Conservation (phyloP, 2,797 vertebrate genomes). For the Phrynocephalus forsythii region DNA sequence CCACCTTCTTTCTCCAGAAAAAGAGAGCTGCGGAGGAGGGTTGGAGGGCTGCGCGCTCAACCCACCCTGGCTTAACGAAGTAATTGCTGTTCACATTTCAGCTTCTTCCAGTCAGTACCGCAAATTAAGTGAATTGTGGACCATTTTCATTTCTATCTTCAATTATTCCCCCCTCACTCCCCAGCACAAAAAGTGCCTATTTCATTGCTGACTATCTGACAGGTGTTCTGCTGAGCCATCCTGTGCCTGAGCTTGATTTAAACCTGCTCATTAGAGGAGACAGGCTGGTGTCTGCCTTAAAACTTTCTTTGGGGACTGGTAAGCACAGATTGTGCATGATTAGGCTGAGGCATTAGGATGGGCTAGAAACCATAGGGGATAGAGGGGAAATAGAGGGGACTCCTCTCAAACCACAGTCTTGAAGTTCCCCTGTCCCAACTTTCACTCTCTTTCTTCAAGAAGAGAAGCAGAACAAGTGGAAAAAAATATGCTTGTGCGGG, state of each 20-base stretch:
- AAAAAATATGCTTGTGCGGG: background rate
- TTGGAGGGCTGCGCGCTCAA: too few relatives aligned
- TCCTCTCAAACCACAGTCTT: background rate
- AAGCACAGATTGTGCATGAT: background rate
- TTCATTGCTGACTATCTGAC: background rate
- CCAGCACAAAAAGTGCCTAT: background rate
- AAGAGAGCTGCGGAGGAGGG: too few relatives aligned
- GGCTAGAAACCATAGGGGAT: conserved; percentile 1
- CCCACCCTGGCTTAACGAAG: background rate
- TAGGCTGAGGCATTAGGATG: background rate
- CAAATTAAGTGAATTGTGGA: background rate
- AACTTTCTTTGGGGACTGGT: conserved; percentile 1
- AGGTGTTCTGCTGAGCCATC: background rate
- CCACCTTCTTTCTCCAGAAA: too few relatives aligned
- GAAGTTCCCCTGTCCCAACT: background rate
- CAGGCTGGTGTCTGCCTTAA: background rate
- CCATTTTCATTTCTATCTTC: background rate
- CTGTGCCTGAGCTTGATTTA: conserved; percentile 1
- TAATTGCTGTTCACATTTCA: background rate
- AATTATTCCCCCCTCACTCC: background rate
- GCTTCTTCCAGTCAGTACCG: background rate
- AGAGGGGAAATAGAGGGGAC: background rate
- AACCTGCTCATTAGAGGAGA: conserved; percentile 12
- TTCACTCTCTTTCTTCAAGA: background rate
- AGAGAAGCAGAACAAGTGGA: background rate